These are phyloP conservation scores for Trypoxylon attenuatum DNA, from an alignment of 2,888 invertebrate species.

Conservation along the genomic window DNA sequence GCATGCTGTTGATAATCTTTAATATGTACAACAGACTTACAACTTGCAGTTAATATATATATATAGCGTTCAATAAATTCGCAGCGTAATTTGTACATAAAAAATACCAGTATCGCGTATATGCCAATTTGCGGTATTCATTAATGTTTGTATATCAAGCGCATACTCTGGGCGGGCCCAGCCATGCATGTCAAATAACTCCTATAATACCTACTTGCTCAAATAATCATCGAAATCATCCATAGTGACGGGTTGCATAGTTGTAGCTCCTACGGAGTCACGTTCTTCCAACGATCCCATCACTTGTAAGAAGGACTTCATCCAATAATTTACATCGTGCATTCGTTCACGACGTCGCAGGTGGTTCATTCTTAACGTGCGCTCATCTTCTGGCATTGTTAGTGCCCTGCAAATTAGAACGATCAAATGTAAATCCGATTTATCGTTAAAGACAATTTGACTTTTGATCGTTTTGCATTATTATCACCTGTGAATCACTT, in stretches of 20 bases:
- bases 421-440: not conserved
- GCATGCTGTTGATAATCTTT: too few species aligned
- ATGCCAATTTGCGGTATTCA: not conserved
- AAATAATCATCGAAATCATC: conserved; percentile 94
- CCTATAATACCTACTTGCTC: conserved; percentile 81
- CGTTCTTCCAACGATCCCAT: conserved; percentile 89
- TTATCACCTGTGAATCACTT: conserved; percentile 84
- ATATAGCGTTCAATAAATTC: not conserved
- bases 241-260: conserved; percentile 92
- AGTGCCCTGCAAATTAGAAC: conserved; percentile 78
- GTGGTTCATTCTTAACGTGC: conserved; percentile 90
- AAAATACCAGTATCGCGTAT: not conserved
- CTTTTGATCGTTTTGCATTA: not conserved
- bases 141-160: conserved; percentile 47
- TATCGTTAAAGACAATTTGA: not conserved
- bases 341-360: conserved; percentile 86
- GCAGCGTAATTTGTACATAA: not conserved
- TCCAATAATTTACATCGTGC: conserved; percentile 92
- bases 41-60: not conserved
- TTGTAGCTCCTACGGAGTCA: conserved; percentile 89
- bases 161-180: conserved; percentile 70
- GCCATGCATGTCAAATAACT: conserved; percentile 59
- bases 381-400: conserved; percentile 93
- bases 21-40: not conserved
- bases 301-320: conserved; percentile 89